Evolutionary conservation across 1,140 invertebrate species (phyloP).

Genomic region (Lithobius niger): DNA sequence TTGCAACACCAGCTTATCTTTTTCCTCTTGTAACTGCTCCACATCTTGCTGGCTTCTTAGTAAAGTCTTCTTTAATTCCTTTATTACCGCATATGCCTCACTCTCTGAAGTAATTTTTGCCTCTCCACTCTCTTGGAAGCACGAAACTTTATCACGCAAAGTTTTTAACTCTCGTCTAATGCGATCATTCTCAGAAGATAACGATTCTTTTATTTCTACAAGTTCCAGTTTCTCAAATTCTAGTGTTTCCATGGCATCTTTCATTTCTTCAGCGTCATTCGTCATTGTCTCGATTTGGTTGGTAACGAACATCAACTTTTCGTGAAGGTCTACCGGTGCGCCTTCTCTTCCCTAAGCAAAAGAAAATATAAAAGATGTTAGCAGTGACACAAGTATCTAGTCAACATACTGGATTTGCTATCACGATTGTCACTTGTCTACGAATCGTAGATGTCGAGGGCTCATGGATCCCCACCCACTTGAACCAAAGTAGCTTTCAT

Average conservation of each 20-base stretch:
- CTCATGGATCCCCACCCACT: no score
- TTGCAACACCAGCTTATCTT: background rate
- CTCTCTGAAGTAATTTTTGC: background rate
- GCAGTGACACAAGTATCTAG: no score
- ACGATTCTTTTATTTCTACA: background rate
- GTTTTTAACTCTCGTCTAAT: background rate
- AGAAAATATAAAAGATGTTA: no score
- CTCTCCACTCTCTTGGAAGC: background rate
- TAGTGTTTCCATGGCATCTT: background rate
- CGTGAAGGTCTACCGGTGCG: no score
- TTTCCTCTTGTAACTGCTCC: no score
- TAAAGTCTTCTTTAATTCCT: background rate
- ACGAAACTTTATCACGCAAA: background rate
- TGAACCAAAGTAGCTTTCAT: no score
- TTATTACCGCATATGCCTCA: background rate
- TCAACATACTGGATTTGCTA: no score
- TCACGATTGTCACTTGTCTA: no score
- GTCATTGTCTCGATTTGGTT: background rate
- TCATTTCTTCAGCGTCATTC: background rate
- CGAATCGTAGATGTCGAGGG: no score
- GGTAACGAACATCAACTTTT: no score
- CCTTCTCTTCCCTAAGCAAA: no score
- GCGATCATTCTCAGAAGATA: background rate
- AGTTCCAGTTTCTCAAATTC: conserved; percentile 4
- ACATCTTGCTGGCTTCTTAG: background rate